Evolutionary conservation across 2,113 vertebrate genomes (phyloP).

Genomic region (Gadus macrocephalus): DNA sequence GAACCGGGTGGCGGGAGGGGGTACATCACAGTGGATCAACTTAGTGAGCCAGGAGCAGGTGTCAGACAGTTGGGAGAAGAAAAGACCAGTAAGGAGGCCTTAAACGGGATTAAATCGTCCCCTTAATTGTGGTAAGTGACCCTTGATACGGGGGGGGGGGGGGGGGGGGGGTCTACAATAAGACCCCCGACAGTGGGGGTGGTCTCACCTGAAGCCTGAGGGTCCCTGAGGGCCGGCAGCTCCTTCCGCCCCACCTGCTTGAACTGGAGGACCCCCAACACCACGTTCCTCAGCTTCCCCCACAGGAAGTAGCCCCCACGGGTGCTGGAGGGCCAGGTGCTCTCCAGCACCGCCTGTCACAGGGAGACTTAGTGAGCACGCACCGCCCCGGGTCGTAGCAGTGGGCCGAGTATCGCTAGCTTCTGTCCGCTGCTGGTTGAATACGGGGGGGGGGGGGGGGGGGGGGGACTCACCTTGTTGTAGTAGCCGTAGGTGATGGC

Average conservation of each 20-base stretch:
- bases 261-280: slow-evolving; percentile 89
- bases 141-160: no score
- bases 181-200: no score
- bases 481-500: slow-evolving; percentile 99
- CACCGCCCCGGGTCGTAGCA: no score
- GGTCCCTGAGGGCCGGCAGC: slow-evolving; percentile 65
- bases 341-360: slow-evolving; percentile 91
- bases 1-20: slow-evolving; percentile 7
- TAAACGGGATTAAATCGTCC: no score
- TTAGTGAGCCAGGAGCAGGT: neutral
- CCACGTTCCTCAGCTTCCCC: slow-evolving; percentile 93
- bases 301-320: slow-evolving; percentile 94
- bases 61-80: neutral
- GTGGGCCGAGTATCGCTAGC: no score
- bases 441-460: neutral
- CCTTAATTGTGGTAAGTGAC: no score
- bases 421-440: no score
- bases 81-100: neutral
- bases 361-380: neutral
- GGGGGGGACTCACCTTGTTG: slow-evolving; percentile 79
- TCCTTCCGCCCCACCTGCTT: slow-evolving; percentile 87
- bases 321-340: slow-evolving; percentile 96
- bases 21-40: slow-evolving; percentile 9
- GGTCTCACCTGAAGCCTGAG: slow-evolving; percentile 79
- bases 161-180: no score